Base-by-base conservation (phyloP, 2,113 vertebrate genomes). In the Bubo bubo region DNA sequence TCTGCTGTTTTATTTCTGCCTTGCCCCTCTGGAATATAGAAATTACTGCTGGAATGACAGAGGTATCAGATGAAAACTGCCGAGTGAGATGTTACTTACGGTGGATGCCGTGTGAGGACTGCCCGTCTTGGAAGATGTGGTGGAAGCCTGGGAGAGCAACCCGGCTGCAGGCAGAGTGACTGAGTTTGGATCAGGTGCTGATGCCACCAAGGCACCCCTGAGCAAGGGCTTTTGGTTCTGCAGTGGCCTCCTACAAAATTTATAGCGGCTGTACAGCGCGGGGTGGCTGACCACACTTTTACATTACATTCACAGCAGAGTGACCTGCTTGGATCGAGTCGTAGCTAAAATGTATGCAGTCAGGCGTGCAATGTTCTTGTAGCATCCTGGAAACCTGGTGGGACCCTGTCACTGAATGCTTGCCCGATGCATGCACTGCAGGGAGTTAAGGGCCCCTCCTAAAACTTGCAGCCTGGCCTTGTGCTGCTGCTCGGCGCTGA, bases 341-440 rank as follows among this genome's bases (percentile, higher is more conserved):
- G 2, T 5, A n/a, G 47, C 18, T 34, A 32, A 41, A 91, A 18
- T 3, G 6, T 20, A 4, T 20, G n/a, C 4, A 10, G 1, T 14
- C 24, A 39, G 16, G 24, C 6, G 0, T 59, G 37, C 20, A 19
- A 2, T 4, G 34, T 28, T 63, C 41, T 39, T n/a, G 30, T 28
- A 26, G 70, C 74, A 70, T 32, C 66, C 35, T 23, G 26, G 4
- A 27, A 49, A n/a, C 22, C 34, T 1, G 0, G 6, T 41, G 68
- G 21, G 13, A 73, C 4, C 11, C 32, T 56, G 12, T 32, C 16
- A 16, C 14, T 4, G 41, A 75, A 22, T 12, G 10, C 32, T 19
- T 39, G 56, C 39, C 56, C 2, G 1, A 22, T 6, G 8, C 18
- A 14, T 0, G 1, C 27, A 19, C 21, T 0, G 1, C 2, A 3